Evolutionary conservation across 2,888 invertebrate species (phyloP).

Genomic region (Andrena praecox): DNA sequence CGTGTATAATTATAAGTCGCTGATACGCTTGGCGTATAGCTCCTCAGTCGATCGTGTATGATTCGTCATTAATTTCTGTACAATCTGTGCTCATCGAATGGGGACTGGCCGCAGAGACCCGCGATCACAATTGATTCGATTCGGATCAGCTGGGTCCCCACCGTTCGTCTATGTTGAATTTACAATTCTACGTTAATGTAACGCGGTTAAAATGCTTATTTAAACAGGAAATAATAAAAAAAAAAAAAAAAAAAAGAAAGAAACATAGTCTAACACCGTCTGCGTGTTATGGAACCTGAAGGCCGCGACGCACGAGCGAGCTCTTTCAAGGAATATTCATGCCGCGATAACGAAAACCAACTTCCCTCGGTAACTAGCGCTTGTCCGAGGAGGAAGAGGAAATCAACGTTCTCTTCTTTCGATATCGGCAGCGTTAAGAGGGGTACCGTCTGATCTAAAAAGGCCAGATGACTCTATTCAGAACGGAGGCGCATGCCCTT

Average conservation of each 20-base stretch:
- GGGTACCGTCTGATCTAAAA: conserved; percentile 46
- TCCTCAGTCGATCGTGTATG: neutral
- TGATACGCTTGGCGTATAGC: conserved; percentile 8
- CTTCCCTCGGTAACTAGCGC: conserved; percentile 5
- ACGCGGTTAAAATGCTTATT: conserved; percentile 1
- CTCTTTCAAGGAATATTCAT: neutral
- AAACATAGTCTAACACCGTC: neutral
- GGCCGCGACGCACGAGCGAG: neutral
- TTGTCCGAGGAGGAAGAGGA: conserved; percentile 2
- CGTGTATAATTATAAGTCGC: conserved; percentile 11
- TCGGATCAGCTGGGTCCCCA: neutral
- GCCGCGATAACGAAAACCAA: conserved; percentile 22
- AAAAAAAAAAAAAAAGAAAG: neutral
- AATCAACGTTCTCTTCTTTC: conserved; percentile 45
- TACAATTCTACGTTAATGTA: neutral
- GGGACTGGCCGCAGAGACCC: neutral
- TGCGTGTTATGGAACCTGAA: neutral
- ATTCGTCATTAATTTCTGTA: conserved; percentile 8
- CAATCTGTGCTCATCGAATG: neutral
- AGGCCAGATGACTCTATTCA: conserved; percentile 52
- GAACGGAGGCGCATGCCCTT: conserved; percentile 19
- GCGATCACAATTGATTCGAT: neutral
- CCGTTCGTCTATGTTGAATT: neutral
- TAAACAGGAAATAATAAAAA: neutral
- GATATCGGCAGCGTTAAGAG: conserved; percentile 28